Evolutionary conservation across 2,888 invertebrate species (phyloP), one percentile per base, ranked within the genome.

Genomic region (Altica lythri): DNA sequence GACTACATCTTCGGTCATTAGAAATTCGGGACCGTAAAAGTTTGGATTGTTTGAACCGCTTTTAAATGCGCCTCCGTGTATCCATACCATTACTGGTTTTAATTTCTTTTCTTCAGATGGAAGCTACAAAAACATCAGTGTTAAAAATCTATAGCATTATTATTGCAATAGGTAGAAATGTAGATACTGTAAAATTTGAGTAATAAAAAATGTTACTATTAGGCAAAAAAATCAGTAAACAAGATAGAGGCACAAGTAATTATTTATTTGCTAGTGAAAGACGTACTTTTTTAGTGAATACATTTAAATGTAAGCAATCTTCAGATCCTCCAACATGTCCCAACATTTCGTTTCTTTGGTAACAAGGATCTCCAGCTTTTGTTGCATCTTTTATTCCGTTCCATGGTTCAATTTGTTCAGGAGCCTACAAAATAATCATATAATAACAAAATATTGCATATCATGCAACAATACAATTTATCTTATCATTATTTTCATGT

Each of bases 391-490:
- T 54, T 25, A 64, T 52, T 30, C 65, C 68, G 16, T 42, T 13
- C 68, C 68, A 68, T 9, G 63, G 57, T 34, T 65, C 63, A 9
- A 46, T 59, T 3, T 64, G 65, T 47, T 55, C 44, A 2, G 68
- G 66, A 4, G 64, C 60, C 68, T 68, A 47, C 22, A 59, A 55
- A 27, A 52, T 4, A 37, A 2, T n/a, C n/a, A n/a, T n/a, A n/a
- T n/a, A n/a, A n/a, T n/a, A n/a, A n/a, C n/a, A n/a, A n/a, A n/a
- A n/a, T n/a, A n/a, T n/a, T n/a, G n/a, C n/a, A n/a, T n/a, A n/a
- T n/a, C n/a, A n/a, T n/a, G n/a, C n/a, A n/a, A n/a, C n/a, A n/a
- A n/a, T n/a, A n/a, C n/a, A n/a, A n/a, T n/a, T n/a, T n/a, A n/a
- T n/a, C n/a, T n/a, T n/a, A n/a, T n/a, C n/a, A n/a, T n/a, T n/a